These are phyloP conservation scores for Clitarchus hookeri DNA, from an alignment of 2,888 invertebrate species.

Conservation along the genomic window DNA sequence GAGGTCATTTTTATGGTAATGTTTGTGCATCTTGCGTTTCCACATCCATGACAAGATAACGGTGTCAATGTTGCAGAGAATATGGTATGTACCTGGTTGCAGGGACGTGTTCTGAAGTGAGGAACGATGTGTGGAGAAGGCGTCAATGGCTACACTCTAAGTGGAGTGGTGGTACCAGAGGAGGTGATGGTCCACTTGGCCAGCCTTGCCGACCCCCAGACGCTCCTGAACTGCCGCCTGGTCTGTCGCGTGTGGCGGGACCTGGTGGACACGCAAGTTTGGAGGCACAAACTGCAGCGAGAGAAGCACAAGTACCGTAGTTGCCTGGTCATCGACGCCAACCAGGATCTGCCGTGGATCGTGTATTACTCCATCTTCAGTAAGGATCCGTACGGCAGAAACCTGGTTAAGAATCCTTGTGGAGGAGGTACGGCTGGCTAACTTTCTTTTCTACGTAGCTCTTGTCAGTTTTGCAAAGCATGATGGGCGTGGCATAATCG, in stretches of 20 bases:
- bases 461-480: too few species aligned
- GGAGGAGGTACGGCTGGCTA: conserved; percentile 50
- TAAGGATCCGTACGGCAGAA: conserved; percentile 55
- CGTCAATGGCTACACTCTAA: not conserved
- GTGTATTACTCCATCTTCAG: conserved; percentile 54
- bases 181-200: conserved; percentile 57
- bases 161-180: conserved; percentile 52
- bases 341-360: conserved; percentile 52
- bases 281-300: conserved; percentile 53
- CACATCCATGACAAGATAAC: too few species aligned
- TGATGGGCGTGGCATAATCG: too few species aligned
- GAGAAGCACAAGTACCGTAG: conserved; percentile 44
- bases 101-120: not conserved
- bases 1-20: too few species aligned
- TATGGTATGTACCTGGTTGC: not conserved
- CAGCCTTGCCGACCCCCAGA: conserved; percentile 52
- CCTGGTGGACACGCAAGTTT: conserved; percentile 54
- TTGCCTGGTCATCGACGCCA: conserved; percentile 47
- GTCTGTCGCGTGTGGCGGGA: conserved; percentile 60
- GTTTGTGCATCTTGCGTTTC: too few species aligned
- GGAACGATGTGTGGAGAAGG: not conserved
- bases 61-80: too few species aligned
- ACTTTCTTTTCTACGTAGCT: too few species aligned
- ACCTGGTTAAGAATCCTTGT: conserved; percentile 60
- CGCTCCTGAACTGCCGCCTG: conserved; percentile 54